Base-by-base conservation (phyloP, 1,140 invertebrate genomes). In the Drosophila novamexicana region DNA sequence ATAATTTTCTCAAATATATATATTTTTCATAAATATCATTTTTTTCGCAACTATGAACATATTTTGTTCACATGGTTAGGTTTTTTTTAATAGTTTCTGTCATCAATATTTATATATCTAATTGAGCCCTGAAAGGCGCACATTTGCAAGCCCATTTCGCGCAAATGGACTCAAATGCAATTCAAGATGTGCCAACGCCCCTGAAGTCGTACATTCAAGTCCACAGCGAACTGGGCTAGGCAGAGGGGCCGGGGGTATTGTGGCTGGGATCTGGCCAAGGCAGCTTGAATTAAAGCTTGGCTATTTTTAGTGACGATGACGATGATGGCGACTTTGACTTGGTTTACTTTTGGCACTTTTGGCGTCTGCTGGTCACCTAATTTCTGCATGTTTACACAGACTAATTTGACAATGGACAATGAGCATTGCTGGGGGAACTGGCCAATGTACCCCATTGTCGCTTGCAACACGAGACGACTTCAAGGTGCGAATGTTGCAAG, bases 391-490 rank as follows among this genome's bases (percentile, higher is more conserved):
- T 86, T 88, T 79, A 62, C 79, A 61, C 69, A 56, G 37, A 71
- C 79, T 77, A 83, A 89, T 86, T 86, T 86, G 83, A 86, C 83
- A 86, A 86, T 86, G 84, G 75, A 50, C 73, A 70, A 37, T 75
- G 57, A 47, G 10, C 68, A 57, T 57, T 58, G 40, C 42, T 36
- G 47, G 14, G 7, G 37, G 37, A 7, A 63, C 65, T 53, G 12
- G 56, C 7, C 22, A 29, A 29, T 29, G 58, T n/a, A 58, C 58
- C 22, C 22, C 22, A 44, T 49, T 47, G 58, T 50, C 34, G 65
- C 75, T 86, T 86, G 84, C 83, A 83, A 86, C 83, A 79, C 68
- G 65, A 45, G 29, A 47, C 67, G 52, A 53, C 70, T 71, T 62
- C 75, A 79, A 77, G 79, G 80, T 73, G 79, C 62, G 64, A 61